phyloP scores from a whole-genome alignment of 1,140 invertebrate species.

The Epicauta chinensis region DNA sequence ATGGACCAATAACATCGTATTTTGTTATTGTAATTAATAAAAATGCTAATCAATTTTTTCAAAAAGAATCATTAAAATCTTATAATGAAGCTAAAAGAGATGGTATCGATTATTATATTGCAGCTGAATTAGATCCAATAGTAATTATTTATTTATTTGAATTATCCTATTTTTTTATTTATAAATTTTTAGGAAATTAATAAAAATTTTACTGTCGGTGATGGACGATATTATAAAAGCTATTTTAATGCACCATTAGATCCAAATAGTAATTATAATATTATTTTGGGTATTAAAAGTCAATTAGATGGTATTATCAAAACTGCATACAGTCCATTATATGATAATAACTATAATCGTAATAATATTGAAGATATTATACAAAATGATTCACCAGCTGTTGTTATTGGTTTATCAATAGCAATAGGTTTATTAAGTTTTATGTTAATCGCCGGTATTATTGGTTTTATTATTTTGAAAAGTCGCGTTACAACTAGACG shows the following conservation, averaged over 20 bases:
- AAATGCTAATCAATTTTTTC: conserved; percentile 52
- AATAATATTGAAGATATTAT: not conserved
- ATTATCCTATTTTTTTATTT: conserved; percentile 5
- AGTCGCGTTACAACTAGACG: conserved; percentile 48
- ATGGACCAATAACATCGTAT: conserved; percentile 66
- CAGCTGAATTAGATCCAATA: conserved; percentile 62
- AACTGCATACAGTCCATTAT: conserved; percentile 59
- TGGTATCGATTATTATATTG: conserved; percentile 69
- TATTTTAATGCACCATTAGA: conserved; percentile 75
- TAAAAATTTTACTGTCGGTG: conserved; percentile 67
- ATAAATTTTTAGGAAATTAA: conserved; percentile 44
- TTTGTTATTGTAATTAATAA: conserved; percentile 66
- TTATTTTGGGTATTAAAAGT: conserved; percentile 69
- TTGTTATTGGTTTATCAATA: conserved; percentile 50
- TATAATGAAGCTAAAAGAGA: conserved; percentile 53
- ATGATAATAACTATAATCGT: conserved; percentile 28
- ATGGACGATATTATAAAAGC: conserved; percentile 64
- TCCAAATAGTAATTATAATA: conserved; percentile 55
- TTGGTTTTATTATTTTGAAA: conserved; percentile 55
- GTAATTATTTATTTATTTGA: conserved; percentile 26
- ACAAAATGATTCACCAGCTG: conserved; percentile 26
- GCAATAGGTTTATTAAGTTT: conserved; percentile 55
- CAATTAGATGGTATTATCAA: conserved; percentile 56
- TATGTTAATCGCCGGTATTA: conserved; percentile 51
- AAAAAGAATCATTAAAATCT: conserved; percentile 50